Evolutionary conservation across 1,140 invertebrate genomes (phyloP).

Genomic region (Tetragonula clypearis): DNA sequence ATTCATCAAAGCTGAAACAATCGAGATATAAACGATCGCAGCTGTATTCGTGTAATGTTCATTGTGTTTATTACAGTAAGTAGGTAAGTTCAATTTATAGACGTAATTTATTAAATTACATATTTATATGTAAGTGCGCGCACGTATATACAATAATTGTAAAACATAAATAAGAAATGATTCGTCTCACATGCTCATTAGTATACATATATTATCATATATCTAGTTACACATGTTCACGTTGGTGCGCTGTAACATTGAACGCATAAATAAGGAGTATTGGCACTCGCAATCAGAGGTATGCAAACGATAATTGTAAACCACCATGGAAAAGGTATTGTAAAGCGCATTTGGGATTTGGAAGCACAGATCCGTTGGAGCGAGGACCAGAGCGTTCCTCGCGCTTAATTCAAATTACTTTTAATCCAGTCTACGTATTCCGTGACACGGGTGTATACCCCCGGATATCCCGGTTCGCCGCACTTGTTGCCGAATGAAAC

Average conservation of each 20-base stretch:
- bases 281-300: conserved; percentile 7
- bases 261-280: not conserved
- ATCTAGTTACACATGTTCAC: not conserved
- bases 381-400: not conserved
- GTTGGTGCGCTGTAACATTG: not conserved
- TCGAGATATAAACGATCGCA: not conserved
- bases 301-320: not conserved
- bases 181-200: not conserved
- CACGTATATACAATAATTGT: conserved; percentile 7
- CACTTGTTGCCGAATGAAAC: conserved; percentile 96
- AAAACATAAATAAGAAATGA: conserved; percentile 11
- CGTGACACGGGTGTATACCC: conserved; percentile 88
- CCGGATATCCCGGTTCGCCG: conserved; percentile 92
- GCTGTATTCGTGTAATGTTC: not conserved
- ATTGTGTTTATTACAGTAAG: too few relatives aligned
- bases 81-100: not conserved
- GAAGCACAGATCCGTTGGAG: not conserved
- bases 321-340: not conserved
- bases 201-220: not conserved
- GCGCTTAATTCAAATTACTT: conserved; percentile 78
- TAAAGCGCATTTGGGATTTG: not conserved
- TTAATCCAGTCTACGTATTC: conserved; percentile 85
- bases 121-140: not conserved
- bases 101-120: not conserved
- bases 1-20: not conserved